phyloP scores from a whole-genome alignment of 2,797 vertebrate species.

The Nannoperca australis region DNA sequence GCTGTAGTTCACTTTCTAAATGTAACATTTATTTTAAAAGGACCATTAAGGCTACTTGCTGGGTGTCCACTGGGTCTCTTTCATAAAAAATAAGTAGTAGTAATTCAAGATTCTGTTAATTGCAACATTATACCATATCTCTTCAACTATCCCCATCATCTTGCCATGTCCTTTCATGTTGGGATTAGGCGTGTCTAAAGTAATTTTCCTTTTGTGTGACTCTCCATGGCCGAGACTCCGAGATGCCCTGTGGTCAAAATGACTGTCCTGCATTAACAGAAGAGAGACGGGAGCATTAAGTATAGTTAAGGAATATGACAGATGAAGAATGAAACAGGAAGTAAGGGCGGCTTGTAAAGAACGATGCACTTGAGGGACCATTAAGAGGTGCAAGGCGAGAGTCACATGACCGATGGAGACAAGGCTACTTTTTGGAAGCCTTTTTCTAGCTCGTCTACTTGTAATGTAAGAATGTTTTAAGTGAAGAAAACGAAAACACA shows the following conservation, averaged over 20 bases:
- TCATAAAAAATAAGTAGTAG: conserved; percentile 35
- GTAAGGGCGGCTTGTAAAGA: background rate
- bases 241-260: conserved; percentile 31
- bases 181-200: conserved; percentile 55
- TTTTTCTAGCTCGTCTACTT: background rate
- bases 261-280: conserved; percentile 22
- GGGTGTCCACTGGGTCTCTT: conserved; percentile 51
- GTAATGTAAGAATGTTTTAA: background rate
- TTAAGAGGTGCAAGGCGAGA: background rate
- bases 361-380: background rate
- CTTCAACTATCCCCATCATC: conserved; percentile 49
- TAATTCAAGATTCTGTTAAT: conserved; percentile 49
- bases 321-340: conserved; percentile 28
- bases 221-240: conserved; percentile 9
- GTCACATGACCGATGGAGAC: background rate
- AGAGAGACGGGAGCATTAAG: conserved; percentile 23
- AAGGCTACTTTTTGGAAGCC: background rate
- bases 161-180: conserved; percentile 50
- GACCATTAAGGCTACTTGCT: conserved; percentile 49
- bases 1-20: conserved; percentile 59
- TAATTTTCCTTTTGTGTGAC: conserved; percentile 51
- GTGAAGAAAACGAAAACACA: background rate
- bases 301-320: conserved; percentile 33
- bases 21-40: conserved; percentile 61
- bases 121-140: conserved; percentile 53